A percentile compares a stretch with the other conserved stretches of the same genome.
Evolutionary conservation across 53 echinoderm and acorn worm species (phyloP).

Genomic region (Holothuria leucospilota): DNA sequence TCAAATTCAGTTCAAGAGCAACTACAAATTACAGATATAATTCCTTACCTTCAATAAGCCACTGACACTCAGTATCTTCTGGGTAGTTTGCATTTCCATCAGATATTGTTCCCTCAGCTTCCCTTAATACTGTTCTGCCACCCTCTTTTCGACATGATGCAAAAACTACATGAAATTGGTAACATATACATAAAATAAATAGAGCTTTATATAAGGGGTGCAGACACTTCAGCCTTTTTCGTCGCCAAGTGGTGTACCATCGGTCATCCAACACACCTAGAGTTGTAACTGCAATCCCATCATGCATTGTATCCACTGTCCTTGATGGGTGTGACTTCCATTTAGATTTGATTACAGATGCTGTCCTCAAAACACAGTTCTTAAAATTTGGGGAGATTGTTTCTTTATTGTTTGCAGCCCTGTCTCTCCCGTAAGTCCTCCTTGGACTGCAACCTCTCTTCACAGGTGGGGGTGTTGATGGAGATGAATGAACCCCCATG

Average conservation of each 20-base stretch:
- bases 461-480: no score
- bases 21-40: background rate
- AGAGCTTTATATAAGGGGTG: background rate
- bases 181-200: background rate
- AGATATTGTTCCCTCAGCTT: constrained; percentile 53
- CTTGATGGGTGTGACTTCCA: no score
- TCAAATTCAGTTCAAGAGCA: background rate
- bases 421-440: no score
- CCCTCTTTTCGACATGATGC: background rate
- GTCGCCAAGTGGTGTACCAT: constrained; percentile 13
- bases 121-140: constrained; percentile 4
- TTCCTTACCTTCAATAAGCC: constrained; percentile 83
- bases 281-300: no score
- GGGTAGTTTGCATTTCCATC: constrained; percentile 66
- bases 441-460: no score
- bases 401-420: no score
- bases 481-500: no score
- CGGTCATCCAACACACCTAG: background rate
- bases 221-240: background rate
- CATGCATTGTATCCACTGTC: no score
- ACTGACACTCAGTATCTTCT: constrained; percentile 75
- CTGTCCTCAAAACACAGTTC: no score
- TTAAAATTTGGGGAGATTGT: no score
- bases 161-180: background rate
- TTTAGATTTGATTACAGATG: no score